A percentile compares a stretch with the other conserved stretches of the same genome.
Evolutionary conservation across 2,888 invertebrate species (phyloP).

Genomic region (Prenolepis imparis): DNA sequence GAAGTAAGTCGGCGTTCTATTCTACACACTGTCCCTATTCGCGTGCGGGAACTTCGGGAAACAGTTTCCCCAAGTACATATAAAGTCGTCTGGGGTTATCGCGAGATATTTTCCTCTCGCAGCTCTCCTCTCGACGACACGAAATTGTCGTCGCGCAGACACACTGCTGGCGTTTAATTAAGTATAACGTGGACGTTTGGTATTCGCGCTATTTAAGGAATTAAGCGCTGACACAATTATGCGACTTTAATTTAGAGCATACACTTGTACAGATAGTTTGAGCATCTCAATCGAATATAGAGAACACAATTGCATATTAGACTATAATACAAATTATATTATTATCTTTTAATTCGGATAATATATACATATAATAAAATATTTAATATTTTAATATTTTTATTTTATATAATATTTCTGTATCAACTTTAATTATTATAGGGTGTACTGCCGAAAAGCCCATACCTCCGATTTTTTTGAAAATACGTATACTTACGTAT

Average conservation of each 20-base stretch:
- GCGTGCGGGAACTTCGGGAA: constrained; percentile 29
- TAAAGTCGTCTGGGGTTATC: constrained; percentile 43
- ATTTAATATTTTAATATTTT: no score
- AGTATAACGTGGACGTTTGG: constrained; percentile 4
- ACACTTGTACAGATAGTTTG: neutral
- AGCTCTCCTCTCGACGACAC: neutral
- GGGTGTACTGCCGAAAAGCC: no score
- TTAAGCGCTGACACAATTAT: constrained; percentile 2
- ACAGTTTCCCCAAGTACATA: constrained; percentile 25
- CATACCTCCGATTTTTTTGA: no score
- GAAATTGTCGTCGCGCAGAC: constrained; percentile 1
- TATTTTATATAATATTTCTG: no score
- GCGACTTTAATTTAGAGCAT: neutral
- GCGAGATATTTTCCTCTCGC: constrained; percentile 41
- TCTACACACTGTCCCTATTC: constrained; percentile 17
- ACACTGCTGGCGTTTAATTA: constrained; percentile 3
- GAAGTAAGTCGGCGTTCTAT: constrained; percentile 39
- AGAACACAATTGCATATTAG: neutral
- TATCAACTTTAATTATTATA: neutral
- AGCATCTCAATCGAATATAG: neutral
- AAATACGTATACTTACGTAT: no score
- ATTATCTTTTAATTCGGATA: neutral
- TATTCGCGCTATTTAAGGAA: neutral
- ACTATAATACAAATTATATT: neutral
- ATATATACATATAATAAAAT: neutral